Evolutionary conservation across 2,888 invertebrate genomes (phyloP).

Genomic region (Xestoiulus laeticollis): DNA sequence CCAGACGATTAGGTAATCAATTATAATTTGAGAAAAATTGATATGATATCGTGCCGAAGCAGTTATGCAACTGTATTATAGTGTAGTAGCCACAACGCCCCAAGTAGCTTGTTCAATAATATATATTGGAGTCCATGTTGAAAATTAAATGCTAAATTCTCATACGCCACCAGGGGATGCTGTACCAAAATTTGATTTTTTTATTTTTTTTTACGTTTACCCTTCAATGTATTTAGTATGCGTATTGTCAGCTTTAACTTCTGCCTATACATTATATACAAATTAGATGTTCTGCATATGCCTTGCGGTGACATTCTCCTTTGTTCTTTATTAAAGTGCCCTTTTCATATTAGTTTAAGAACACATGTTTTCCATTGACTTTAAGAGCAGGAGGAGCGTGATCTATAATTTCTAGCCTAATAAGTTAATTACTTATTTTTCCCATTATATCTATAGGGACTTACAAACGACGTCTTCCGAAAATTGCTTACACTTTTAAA

Average conservation of each 20-base stretch:
- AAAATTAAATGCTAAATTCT: too few species aligned
- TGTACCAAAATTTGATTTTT: too few species aligned
- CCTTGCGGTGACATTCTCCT: too few species aligned
- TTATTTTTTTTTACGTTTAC: too few species aligned
- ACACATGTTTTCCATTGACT: neutral
- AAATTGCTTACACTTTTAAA: too few species aligned
- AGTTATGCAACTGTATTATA: neutral
- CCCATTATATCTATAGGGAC: neutral
- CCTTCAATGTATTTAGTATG: too few species aligned
- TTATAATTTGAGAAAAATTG: neutral
- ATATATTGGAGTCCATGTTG: too few species aligned
- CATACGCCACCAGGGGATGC: too few species aligned
- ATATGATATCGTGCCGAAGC: neutral
- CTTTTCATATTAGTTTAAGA: neutral
- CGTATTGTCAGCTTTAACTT: neutral
- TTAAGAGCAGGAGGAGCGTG: neutral
- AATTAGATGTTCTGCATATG: too few species aligned
- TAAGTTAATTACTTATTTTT: constrained; percentile 10
- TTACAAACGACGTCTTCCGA: too few species aligned
- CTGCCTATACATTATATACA: neutral
- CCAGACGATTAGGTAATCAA: neutral
- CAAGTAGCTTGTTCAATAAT: too few species aligned
- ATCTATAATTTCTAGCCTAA: neutral
- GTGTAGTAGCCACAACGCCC: too few species aligned
- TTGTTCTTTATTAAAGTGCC: neutral